Base-by-base conservation (phyloP, 2,888 invertebrate species). In the Patella caerulea region DNA sequence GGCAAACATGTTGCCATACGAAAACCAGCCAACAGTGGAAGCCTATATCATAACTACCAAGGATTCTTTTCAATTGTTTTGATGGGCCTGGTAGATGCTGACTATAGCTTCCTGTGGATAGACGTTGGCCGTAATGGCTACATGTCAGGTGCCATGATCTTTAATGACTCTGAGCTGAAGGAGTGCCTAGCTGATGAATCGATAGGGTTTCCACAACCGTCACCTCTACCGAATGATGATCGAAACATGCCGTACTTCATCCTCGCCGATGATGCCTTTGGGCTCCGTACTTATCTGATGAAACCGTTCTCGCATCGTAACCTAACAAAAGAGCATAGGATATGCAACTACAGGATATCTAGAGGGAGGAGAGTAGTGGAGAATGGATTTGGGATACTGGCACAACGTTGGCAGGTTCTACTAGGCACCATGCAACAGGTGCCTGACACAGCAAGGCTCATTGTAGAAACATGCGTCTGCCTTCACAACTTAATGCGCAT, bases 341-440 rank as follows among this genome's bases (percentile, higher is more conserved):
- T 85, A 83, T 34, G 34, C 79, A 86, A 85, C 78, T 86, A 85
- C 82, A 77, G 84, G 59, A 77, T 85, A 17, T 82, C 78, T 24
- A 59, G 84, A 45, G 85, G 76, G 17, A 71, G 84, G 78, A 75
- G 69, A 53, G 78, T 83, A 7, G 81, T 84, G 17, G 82, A 83
- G n/a, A 56, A 56, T 56, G 56, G 17, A 56, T 56, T 56, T n/a
- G n/a, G n/a, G n/a, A 81, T 81, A 14, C 72, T 81, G 15, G 80
- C 76, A 17, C 69, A 80, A n/a, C 45, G 74, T 65, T 79, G 54
- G 29, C 76, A 72, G 3, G 34, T 71, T 53, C 53, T 79, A 12
- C 78, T 56, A 45, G 11, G 24, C 1, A 59, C 77, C 29, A 78
- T 78, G 69, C 78, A 70, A 53, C 78, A 79, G 45, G 34, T n/a